Base-by-base conservation (phyloP, 2,113 vertebrate species). In the Theristicus caerulescens region DNA sequence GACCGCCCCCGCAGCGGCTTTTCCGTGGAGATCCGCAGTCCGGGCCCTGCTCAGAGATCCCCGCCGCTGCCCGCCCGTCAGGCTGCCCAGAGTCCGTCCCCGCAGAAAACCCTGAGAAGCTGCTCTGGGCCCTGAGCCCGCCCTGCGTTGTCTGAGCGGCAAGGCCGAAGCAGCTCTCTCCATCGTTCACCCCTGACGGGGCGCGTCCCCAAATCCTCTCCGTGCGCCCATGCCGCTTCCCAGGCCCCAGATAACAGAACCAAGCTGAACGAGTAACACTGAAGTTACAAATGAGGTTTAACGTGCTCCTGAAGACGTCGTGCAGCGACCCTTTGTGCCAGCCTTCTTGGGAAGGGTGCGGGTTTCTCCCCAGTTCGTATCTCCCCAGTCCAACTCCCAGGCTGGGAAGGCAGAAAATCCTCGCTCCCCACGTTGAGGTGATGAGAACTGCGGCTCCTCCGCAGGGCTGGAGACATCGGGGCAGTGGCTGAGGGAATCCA, bases 141-240 rank as follows among this genome's bases (percentile, higher is more conserved):
- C 18, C 9, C 7, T 15, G 18, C 16, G 22, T 19, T 55, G 40
- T 12, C 18, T 1, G 0, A 38, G 24, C 1, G 12, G 46, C 5
- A 5, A 26, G 31, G 21, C 69, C 12, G 5, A 42, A 77, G 17
- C 17, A 21, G 18, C 36, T 36, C 3, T 19, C 5, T 4, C 19
- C 12, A 3, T 21, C 17, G 16, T 29, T 52, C 14, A 7, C 8
- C 18, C 10, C 10, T 42, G 34, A 9, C 4, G 1, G 2, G 0
- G 9, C 0, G 0, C 6, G 2, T 51, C 25, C 42, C 21, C 49
- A 26, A 3, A 17, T 22, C 4, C 1, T 0, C 7, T 11, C 9
- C 40, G n/a, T 0, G 9, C 66, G 36, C 16, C 11, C 2, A 0
- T 4, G 13, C 17, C 0, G 0, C 11, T 61, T 52, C n/a, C 1